These are phyloP conservation scores for Platichthys stellatus DNA, from an alignment of 2,113 vertebrate species.

Conservation along the genomic window DNA sequence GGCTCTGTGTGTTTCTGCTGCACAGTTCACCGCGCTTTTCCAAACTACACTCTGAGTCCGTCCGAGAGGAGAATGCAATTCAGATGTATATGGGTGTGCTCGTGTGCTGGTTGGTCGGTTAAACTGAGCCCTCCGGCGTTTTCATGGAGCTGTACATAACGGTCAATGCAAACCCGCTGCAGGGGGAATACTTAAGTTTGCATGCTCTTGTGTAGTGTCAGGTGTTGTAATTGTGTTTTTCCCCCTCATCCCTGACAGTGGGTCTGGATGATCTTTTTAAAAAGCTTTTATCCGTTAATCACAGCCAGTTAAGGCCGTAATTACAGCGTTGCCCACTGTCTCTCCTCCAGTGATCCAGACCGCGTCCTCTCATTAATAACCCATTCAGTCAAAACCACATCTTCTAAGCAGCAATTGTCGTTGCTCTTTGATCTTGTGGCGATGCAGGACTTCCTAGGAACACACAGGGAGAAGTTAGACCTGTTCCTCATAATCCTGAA, in stretches of 20 bases:
- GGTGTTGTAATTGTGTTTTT: neutral
- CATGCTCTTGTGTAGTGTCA: neutral
- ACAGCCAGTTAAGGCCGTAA: constrained; percentile 27
- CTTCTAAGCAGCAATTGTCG: neutral
- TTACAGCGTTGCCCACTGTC: constrained; percentile 36
- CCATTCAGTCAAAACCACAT: constrained; percentile 4
- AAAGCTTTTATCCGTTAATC: too few species aligned
- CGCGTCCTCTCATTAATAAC: constrained; percentile 22
- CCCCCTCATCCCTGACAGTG: neutral
- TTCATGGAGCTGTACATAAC: neutral
- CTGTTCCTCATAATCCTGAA: constrained; percentile 7
- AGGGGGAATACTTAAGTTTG: constrained; percentile 8
- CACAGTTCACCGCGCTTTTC: neutral
- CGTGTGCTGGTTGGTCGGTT: neutral
- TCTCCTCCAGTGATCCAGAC: constrained; percentile 36
- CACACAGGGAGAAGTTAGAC: constrained; percentile 22
- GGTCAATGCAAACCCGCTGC: neutral
- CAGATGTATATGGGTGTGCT: neutral
- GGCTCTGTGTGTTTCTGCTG: neutral
- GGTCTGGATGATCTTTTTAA: neutral
- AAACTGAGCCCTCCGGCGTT: neutral
- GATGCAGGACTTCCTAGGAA: constrained; percentile 25
- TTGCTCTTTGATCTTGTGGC: constrained; percentile 15
- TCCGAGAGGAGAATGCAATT: neutral
- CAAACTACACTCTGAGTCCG: neutral